A percentile compares a stretch with the other conserved stretches of the same genome.
These are phyloP conservation scores for Eulemur albifrons DNA, from an alignment of 2,797 vertebrate species.

Conservation along the genomic window DNA sequence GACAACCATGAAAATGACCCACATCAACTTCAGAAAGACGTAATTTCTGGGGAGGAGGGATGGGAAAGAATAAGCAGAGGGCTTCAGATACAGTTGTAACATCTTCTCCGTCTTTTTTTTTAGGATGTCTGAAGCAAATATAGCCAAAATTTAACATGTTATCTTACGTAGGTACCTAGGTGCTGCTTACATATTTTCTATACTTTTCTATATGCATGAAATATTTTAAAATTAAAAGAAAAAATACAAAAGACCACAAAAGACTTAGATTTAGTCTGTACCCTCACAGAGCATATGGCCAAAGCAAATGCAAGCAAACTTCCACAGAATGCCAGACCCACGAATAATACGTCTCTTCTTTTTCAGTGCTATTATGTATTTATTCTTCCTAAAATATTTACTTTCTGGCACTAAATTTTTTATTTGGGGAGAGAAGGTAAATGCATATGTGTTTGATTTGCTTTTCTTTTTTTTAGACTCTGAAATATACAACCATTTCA, in stretches of 20 bases:
- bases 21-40: not conserved
- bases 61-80: not conserved
- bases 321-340: not conserved
- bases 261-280: not conserved
- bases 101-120: not conserved
- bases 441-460: not conserved
- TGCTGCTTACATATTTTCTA: not conserved
- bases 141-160: not conserved
- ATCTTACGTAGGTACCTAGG: not conserved
- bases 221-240: not conserved
- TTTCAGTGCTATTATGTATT: not conserved
- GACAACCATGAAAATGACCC: not conserved
- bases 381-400: slow-evolving; percentile 7
- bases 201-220: not conserved
- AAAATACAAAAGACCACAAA: not conserved
- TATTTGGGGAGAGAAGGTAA: not conserved
- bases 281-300: not conserved
- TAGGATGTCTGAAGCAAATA: not conserved
- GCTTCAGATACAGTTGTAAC: not conserved
- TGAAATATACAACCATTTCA: not conserved
- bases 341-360: not conserved
- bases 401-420: not conserved
- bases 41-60: not conserved
- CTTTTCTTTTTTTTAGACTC: not conserved
- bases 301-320: not conserved